phyloP scores from a whole-genome alignment of 2,888 invertebrate species.

The Cerastis leucographa region DNA sequence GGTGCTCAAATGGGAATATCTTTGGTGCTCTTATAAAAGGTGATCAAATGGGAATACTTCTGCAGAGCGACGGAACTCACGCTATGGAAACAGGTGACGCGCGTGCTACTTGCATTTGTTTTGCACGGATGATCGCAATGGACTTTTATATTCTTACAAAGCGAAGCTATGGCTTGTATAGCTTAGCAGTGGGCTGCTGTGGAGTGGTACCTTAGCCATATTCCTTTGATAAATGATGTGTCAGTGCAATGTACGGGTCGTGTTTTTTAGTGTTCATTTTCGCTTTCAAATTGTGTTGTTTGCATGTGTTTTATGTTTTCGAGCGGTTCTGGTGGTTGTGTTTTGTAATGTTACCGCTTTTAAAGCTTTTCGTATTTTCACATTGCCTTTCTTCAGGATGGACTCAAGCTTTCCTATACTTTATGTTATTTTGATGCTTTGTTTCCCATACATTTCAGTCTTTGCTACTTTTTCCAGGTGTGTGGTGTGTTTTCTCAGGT shows the following conservation, averaged over 20 bases:
- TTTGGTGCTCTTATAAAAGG: too few relatives aligned
- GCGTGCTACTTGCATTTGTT: neutral
- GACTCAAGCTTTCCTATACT: neutral
- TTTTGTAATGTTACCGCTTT: neutral
- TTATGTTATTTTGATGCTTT: neutral
- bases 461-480: neutral
- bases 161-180: neutral
- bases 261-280: conserved; percentile 50
- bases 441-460: neutral
- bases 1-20: too few relatives aligned
- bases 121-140: neutral
- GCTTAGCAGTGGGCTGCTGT: neutral
- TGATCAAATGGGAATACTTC: too few relatives aligned
- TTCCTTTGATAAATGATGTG: conserved; percentile 57
- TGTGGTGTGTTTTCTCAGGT: too few relatives aligned
- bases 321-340: neutral
- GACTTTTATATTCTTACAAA: neutral
- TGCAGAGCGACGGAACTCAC: neutral
- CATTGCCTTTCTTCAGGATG: neutral
- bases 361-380: neutral
- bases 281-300: conserved; percentile 34
- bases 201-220: conserved; percentile 16
- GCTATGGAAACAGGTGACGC: neutral
- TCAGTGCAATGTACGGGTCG: conserved; percentile 38
- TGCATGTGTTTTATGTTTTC: conserved; percentile 17